Percentiles rank a stretch among this genome's conserved stretches.
Conservation (phyloP, 2,113 vertebrate species). For the Clinocottus analis region DNA sequence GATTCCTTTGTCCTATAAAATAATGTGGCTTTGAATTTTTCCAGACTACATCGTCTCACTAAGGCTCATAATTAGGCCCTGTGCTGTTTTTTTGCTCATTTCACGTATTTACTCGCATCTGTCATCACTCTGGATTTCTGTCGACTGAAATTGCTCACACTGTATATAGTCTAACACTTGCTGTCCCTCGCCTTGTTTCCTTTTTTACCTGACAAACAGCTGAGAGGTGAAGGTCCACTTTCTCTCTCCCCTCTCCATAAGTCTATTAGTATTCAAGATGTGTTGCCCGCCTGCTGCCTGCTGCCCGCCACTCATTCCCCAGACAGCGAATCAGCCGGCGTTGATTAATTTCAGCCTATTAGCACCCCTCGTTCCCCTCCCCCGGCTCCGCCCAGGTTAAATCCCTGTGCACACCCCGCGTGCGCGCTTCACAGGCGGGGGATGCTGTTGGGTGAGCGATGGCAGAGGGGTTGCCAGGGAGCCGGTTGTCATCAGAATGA, state of each 20-base stretch:
- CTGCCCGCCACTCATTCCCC: conserved; percentile 79
- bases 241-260: conserved; percentile 37
- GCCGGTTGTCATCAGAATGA: conserved; percentile 85
- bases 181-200: not conserved
- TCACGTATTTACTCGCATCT: not conserved
- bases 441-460: conserved; percentile 81
- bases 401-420: conserved; percentile 77
- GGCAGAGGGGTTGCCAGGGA: conserved; percentile 81
- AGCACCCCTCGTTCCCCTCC: conserved; percentile 80
- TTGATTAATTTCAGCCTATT: conserved; percentile 90
- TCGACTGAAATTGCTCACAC: not conserved
- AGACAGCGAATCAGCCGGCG: conserved; percentile 82
- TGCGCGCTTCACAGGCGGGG: conserved; percentile 60
- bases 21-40: not conserved
- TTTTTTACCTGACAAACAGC: conserved; percentile 24
- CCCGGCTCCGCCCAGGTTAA: conserved; percentile 84
- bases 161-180: not conserved
- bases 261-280: conserved; percentile 83
- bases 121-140: not conserved
- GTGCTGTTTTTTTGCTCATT: not conserved
- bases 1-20: not conserved
- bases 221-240: conserved; percentile 17
- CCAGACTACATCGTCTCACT: not conserved
- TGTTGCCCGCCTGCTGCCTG: conserved; percentile 74
- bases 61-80: conserved; percentile 5